These are phyloP conservation scores for Drosophila mimetica DNA, from an alignment of 2,888 invertebrate species.

Conservation along the genomic window DNA sequence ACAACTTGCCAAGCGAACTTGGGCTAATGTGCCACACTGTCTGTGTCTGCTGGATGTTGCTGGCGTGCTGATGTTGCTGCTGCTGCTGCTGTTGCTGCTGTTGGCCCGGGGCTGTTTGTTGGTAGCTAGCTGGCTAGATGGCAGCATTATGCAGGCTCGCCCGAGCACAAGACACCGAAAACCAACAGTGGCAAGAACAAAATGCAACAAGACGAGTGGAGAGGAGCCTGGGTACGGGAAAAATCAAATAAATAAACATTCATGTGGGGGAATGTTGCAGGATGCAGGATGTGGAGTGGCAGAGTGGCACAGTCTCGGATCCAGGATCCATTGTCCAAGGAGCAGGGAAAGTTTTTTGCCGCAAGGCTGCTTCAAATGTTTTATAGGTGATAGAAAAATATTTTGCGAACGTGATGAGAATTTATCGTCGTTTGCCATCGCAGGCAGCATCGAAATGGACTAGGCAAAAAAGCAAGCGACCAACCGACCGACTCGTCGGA, in stretches of 20 bases:
- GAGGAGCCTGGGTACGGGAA: constrained; percentile 27
- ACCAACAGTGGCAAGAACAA: constrained; percentile 44
- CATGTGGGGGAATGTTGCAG: constrained; percentile 58
- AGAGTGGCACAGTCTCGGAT: neutral
- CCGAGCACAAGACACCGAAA: constrained; percentile 48
- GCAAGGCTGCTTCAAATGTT: constrained; percentile 66
- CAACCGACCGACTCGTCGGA: no score
- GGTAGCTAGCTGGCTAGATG: constrained; percentile 15
- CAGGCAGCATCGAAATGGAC: constrained; percentile 57
- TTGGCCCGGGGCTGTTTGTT: constrained; percentile 48
- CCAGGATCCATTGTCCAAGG: constrained; percentile 41
- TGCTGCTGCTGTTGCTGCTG: constrained; percentile 39
- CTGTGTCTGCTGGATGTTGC: constrained; percentile 10
- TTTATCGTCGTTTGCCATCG: constrained; percentile 74
- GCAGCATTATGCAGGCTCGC: constrained; percentile 53
- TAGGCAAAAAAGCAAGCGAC: constrained; percentile 43
- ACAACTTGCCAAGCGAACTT: constrained; percentile 41
- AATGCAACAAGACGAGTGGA: constrained; percentile 32
- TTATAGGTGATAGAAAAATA: constrained; percentile 82
- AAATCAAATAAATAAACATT: constrained; percentile 73
- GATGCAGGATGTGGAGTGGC: constrained; percentile 26
- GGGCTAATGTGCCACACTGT: constrained; percentile 55
- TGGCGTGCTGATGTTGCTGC: constrained; percentile 18
- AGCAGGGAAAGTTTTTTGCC: constrained; percentile 49
- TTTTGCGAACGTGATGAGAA: constrained; percentile 83